Evolutionary conservation across 2,113 vertebrate genomes (phyloP), one percentile per base, ranked within the genome.

Genomic region (Lichenostomus cassidix): DNA sequence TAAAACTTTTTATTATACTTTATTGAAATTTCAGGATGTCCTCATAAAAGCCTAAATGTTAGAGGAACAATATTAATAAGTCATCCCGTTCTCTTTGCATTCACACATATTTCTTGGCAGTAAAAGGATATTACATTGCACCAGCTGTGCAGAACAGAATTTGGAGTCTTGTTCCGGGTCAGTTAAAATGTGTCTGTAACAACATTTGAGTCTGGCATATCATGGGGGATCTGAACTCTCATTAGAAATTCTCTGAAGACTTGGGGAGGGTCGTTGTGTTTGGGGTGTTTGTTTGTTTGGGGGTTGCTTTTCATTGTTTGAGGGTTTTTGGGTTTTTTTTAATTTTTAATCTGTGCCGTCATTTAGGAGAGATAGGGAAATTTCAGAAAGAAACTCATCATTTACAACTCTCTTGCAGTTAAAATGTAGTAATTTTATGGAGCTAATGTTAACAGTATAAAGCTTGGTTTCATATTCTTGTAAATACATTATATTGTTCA

Each of bases 61-160:
- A 92, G 95, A 98, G 95, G 94, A 96, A 97, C 83, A 97, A 92
- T 97, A 96, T 97, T 97, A 97, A 97, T 97, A 98, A 97, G 84
- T 96, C 94, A 95, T 94, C 53, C 74, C 87, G n/a, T 78, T 95
- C 78, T 91, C 94, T 83, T 93, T 96, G 87, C 2, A 1, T 68
- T 94, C 55, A 17, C 73, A 89, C 79, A 67, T 90, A 97, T 95
- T 97, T 97, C 95, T 97, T 97, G 97, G 92, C 91, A 97, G 83
- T 84, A 87, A 74, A 89, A 92, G 88, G 74, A 92, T 96, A 97
- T 92, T 97, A 74, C 81, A 96, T 88, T 91, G 79, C 44, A 88
- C 94, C 95, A 97, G 96, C 95, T 97, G 96, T 90, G 94, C 59
- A 91, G 70, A 96, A 92, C 53, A 94, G 89, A 96, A 96, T 94